Evolutionary conservation across 1,140 invertebrate species (phyloP), one percentile per base, ranked within the genome.

Genomic region (Phocides pigmalion): DNA sequence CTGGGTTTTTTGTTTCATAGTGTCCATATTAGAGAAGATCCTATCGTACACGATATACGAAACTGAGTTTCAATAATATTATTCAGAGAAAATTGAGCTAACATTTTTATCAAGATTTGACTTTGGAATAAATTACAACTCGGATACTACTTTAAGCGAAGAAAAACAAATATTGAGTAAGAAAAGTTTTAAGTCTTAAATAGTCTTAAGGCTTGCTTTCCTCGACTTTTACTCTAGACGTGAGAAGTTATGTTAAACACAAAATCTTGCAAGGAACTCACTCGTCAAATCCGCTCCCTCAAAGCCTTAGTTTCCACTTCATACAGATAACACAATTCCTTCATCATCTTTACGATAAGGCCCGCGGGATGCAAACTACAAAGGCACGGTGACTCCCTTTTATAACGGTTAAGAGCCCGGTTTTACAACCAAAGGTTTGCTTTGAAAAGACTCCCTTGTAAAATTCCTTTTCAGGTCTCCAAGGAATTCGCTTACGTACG

Each of bases 381-480:
- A 82, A 82, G 73, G 67, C 14, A 6, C 71, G 63, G 65, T 68
- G 66, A 72, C 66, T 72, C 71, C 74, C 71, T 62, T 77, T 74
- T 81, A 76, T 76, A 79, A 83, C 75, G 72, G 78, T 74, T 79
- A 80, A 83, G 76, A 81, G 76, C 74, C 72, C 62, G 56, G 64
- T 67, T 84, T 85, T 85, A 84, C 82, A 82, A 70, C 74, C 73
- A 77, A 86, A 88, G 83, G 86, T 85, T 85, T 78, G 65, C 70
- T 74, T 79, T 81, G 66, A 89, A 87, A 86, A 81, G 76, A 78
- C 68, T 77, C 78, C 82, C 81, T 87, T 89, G 82, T 87, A 81
- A 90, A 87, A 83, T 82, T 87, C 76, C 80, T 86, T 89, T 87
- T 89, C 82, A 87, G 82, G 80, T 87, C 88, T 87, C 86, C 41